Evolutionary conservation across 2,888 invertebrate genomes (phyloP).

Genomic region (Beris morrisii): DNA sequence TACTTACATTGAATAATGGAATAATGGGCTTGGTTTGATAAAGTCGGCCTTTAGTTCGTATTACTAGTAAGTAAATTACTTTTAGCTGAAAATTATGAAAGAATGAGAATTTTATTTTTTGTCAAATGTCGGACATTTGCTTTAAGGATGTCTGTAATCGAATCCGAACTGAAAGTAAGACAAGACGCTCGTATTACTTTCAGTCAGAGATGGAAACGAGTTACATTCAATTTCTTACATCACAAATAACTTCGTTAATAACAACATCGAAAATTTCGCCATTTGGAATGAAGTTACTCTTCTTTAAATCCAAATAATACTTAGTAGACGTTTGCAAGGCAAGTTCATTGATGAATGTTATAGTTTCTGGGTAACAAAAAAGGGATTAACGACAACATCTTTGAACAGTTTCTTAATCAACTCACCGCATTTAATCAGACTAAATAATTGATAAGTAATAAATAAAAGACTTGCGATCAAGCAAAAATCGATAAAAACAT

Average conservation of each 20-base stretch:
- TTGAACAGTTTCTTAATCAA: constrained; percentile 1
- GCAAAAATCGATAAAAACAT: constrained; percentile 10
- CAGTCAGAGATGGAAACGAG: neutral
- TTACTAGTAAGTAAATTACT: constrained; percentile 53
- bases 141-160: too few relatives aligned
- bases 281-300: constrained; percentile 50
- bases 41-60: constrained; percentile 51
- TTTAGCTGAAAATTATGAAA: constrained; percentile 48
- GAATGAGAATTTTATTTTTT: neutral
- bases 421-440: constrained; percentile 47
- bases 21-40: constrained; percentile 51
- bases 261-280: constrained; percentile 53
- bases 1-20: constrained; percentile 53
- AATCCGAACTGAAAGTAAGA: too few relatives aligned
- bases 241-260: constrained; percentile 57
- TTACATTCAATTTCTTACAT: constrained; percentile 46
- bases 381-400: constrained; percentile 11
- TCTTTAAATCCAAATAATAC: constrained; percentile 47
- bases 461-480: neutral
- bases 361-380: constrained; percentile 45
- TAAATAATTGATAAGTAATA: constrained; percentile 41
- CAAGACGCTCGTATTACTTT: too few relatives aligned
- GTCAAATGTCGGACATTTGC: too few relatives aligned
- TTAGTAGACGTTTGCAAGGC: constrained; percentile 52
- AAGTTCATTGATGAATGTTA: constrained; percentile 50